Percentiles rank a stretch among this genome's conserved stretches.
These are phyloP conservation scores for Hylaea fasciaria DNA, from an alignment of 2,888 invertebrate genomes.

Conservation along the genomic window DNA sequence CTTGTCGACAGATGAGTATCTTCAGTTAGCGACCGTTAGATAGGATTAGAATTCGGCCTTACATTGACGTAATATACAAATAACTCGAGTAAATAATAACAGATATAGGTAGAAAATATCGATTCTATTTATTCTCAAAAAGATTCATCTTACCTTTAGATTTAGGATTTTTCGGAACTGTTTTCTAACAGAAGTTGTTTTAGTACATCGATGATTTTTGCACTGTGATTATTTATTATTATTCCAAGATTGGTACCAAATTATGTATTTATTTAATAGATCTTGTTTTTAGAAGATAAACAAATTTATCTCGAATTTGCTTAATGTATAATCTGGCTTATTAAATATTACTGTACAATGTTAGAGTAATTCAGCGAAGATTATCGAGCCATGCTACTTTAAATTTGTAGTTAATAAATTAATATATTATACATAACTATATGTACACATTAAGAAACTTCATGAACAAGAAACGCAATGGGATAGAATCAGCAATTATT, in stretches of 20 bases:
- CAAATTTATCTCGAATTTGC: conserved; percentile 12
- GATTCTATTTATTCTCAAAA: not conserved
- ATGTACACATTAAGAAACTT: not conserved
- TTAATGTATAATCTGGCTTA: conserved; percentile 5
- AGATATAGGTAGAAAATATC: no score
- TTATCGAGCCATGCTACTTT: not conserved
- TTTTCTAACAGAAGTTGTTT: conserved; percentile 3
- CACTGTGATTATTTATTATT: conserved; percentile 26
- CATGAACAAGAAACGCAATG: not conserved
- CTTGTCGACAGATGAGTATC: no score
- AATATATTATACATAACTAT: not conserved
- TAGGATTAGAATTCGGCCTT: no score
- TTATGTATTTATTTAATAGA: conserved; percentile 12
- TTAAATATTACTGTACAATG: conserved; percentile 3
- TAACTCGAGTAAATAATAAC: not conserved
- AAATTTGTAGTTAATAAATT: not conserved
- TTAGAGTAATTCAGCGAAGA: not conserved
- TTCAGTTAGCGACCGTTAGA: no score
- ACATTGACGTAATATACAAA: no score
- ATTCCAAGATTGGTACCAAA: conserved; percentile 17
- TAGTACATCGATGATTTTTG: conserved; percentile 19
- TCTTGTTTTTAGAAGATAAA: conserved; percentile 6
- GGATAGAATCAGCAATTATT: no score
- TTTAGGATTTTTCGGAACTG: conserved; percentile 12
- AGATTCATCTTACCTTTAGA: not conserved